A percentile compares a stretch with the other conserved stretches of the same genome.
These are phyloP conservation scores for Rhogogaster chlorosoma DNA, from an alignment of 2,888 invertebrate species.

Conservation along the genomic window DNA sequence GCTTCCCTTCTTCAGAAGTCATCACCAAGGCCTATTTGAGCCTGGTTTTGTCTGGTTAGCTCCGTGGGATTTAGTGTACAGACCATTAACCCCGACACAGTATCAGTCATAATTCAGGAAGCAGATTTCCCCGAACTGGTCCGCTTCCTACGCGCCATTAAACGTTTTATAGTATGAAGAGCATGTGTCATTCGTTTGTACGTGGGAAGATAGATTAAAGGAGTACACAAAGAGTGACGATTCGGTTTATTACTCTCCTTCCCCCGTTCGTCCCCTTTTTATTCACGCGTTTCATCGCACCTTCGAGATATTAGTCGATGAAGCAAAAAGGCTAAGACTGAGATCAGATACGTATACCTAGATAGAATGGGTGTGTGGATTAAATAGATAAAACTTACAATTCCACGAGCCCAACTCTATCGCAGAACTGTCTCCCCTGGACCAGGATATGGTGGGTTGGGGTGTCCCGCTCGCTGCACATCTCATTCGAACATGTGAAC, in stretches of 20 bases:
- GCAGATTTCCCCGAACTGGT: constrained; percentile 31
- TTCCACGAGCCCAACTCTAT: constrained; percentile 84
- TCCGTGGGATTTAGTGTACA: background rate
- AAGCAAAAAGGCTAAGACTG: constrained; percentile 62
- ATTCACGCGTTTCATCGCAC: background rate
- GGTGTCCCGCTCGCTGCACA: constrained; percentile 91
- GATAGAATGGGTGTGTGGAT: background rate
- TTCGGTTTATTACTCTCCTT: background rate
- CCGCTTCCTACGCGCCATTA: constrained; percentile 25
- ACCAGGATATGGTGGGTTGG: constrained; percentile 89
- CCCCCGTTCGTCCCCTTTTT: background rate
- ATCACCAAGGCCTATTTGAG: constrained; percentile 16
- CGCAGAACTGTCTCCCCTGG: constrained; percentile 82
- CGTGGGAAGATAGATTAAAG: background rate
- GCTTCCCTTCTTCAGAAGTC: background rate
- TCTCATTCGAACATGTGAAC: constrained; percentile 89
- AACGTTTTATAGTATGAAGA: constrained; percentile 26
- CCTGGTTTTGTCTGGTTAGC: constrained; percentile 20
- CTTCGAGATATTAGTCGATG: background rate
- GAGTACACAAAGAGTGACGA: background rate
- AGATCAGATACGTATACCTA: constrained; percentile 34
- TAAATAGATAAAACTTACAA: constrained; percentile 76
- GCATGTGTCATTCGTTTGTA: background rate
- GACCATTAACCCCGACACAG: constrained; percentile 41
- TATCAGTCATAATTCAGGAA: constrained; percentile 35